Conservation (phyloP, 2,113 vertebrate species). For the Trinectes maculatus region DNA sequence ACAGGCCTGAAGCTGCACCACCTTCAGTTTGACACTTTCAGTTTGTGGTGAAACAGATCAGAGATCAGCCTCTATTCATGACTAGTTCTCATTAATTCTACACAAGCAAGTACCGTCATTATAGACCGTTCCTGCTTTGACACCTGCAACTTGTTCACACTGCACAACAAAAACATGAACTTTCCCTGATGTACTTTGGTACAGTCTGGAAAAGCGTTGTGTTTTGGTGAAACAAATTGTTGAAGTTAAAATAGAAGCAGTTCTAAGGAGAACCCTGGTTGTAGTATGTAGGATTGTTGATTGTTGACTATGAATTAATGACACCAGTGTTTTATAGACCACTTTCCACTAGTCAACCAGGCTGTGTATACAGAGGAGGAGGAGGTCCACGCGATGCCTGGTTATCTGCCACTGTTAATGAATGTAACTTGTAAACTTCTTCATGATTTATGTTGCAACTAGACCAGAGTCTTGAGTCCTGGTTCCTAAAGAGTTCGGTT, state of each 20-base stretch:
- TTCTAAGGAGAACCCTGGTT: conserved; percentile 59
- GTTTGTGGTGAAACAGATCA: background rate
- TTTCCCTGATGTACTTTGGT: too few relatives aligned
- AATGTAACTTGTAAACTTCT: too few relatives aligned
- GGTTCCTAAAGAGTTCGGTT: conserved; percentile 18
- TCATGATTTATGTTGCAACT: background rate
- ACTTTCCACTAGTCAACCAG: conserved; percentile 9
- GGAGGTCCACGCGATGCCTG: background rate
- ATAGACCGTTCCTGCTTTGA: too few relatives aligned
- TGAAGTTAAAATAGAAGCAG: conserved; percentile 5
- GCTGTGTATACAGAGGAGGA: background rate
- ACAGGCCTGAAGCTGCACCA: background rate
- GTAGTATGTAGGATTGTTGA: background rate
- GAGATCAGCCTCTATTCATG: background rate
- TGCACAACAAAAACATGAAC: background rate
- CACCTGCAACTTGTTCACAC: background rate
- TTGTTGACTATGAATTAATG: conserved; percentile 10
- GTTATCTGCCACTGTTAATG: conserved; percentile 15
- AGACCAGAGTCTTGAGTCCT: conserved; percentile 29
- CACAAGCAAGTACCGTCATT: too few relatives aligned
- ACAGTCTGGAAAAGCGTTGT: background rate
- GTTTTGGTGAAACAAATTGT: background rate
- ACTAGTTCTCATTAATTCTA: too few relatives aligned
- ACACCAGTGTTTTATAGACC: background rate
- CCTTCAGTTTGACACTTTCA: background rate